phyloP scores from a whole-genome alignment of 1,140 invertebrate genomes.

The Atopsyche davidsoni region DNA sequence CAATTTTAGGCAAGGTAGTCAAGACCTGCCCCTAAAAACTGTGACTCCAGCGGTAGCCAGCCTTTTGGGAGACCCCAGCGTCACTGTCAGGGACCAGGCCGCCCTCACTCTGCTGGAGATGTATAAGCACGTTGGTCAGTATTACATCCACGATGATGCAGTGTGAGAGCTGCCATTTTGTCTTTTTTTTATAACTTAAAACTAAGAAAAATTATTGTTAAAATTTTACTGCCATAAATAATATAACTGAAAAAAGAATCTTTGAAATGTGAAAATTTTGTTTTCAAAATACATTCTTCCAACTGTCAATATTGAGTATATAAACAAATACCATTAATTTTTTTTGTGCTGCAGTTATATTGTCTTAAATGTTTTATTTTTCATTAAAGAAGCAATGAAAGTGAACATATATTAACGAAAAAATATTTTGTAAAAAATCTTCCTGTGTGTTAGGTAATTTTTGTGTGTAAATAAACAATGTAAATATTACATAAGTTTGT shows the following conservation, averaged over 20 bases:
- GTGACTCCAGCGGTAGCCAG: conserved; percentile 79
- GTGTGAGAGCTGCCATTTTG: neutral
- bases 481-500: neutral
- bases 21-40: conserved; percentile 70
- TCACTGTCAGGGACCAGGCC: conserved; percentile 80
- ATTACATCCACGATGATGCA: too few relatives aligned
- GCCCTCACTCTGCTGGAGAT: conserved; percentile 81
- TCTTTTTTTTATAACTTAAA: too few relatives aligned
- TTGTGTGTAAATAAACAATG: neutral
- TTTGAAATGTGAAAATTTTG: neutral
- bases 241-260: too few relatives aligned
- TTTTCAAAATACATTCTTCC: neutral
- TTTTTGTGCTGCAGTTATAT: too few relatives aligned
- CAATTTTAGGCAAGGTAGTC: conserved; percentile 68
- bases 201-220: too few relatives aligned
- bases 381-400: too few relatives aligned
- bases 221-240: too few relatives aligned
- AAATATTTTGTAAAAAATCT: too few relatives aligned
- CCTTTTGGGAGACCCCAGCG: conserved; percentile 83
- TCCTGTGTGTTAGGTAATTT: too few relatives aligned
- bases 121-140: conserved; percentile 81
- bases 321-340: neutral
- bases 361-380: too few relatives aligned
- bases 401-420: too few relatives aligned
- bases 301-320: neutral